Base-by-base conservation (phyloP, 2,113 vertebrate species). In the Oryzias celebensis region DNA sequence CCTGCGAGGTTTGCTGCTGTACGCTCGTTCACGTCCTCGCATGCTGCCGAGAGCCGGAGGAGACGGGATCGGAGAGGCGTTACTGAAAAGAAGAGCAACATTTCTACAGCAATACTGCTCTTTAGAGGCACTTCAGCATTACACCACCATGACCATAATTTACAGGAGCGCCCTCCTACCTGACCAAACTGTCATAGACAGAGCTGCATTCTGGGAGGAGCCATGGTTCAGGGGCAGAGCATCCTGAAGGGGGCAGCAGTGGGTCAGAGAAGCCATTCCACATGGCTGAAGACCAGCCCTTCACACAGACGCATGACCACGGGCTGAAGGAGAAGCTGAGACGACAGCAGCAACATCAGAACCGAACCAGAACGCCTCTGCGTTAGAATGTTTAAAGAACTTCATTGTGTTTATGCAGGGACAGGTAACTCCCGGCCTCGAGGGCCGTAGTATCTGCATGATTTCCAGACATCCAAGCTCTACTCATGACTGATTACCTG, bases 131-230 rank as follows among this genome's bases (percentile, higher is more conserved):
- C 5, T 18, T 36, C 4, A 48, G 17, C 18, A 48, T 17, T 28
- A 28, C 26, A 28, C 14, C 14, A 15, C 44, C 16, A 15, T 17
- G 7, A 15, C 10, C 14, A 3, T 15, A 10, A n/a, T 48, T 14
- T 16, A 45, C 44, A 45, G 7, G 2, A 18, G 47, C 20, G 47
- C 0, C 20, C 15, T 3, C 79, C 53, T 43, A 94, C 93, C 92
- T 92, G 85, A 94, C 91, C 59, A 93, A 81, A 55, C 91, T 92
- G 73, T 94, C 91, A 20, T 86, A 93, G n/a, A 91, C 91, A 0
- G 82, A 89, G 66, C 89, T 92, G 83, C 91, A 92, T 52, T 91
- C 91, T 0, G 92, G 92, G 17, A 94, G 87, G 62, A 94, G 91
- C 93, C 93, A 94, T 0, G 92, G 93, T 53, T 94, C 93, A 0